These are phyloP conservation scores for Platycercus adscitus DNA, from an alignment of 2,113 vertebrate species.

Conservation along the genomic window DNA sequence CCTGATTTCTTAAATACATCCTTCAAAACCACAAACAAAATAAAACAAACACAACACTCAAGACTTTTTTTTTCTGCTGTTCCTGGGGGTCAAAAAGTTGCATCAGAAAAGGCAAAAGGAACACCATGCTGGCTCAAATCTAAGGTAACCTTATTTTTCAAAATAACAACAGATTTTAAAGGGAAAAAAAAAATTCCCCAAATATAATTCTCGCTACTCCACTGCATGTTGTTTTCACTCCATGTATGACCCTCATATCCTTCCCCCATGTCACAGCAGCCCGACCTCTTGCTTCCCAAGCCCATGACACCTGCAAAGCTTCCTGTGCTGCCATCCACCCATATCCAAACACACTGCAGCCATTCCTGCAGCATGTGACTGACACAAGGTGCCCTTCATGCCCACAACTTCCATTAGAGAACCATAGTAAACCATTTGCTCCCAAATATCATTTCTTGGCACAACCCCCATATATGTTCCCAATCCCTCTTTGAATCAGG, in stretches of 20 bases:
- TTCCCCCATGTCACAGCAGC: accelerated
- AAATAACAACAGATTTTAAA: neutral
- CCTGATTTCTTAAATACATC: neutral
- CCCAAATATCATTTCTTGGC: neutral
- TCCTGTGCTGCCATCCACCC: neutral
- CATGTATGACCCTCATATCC: neutral
- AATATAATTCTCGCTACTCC: neutral
- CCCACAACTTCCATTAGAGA: neutral
- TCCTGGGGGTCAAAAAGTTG: neutral
- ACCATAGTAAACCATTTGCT: neutral
- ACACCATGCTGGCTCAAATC: neutral
- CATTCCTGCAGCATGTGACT: neutral
- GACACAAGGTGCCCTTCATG: neutral
- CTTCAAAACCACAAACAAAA: neutral
- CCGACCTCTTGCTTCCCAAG: neutral
- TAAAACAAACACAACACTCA: neutral
- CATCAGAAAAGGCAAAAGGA: neutral
- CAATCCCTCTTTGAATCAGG: neutral
- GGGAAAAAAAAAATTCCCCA: neutral
- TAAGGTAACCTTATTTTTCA: neutral
- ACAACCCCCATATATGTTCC: accelerated
- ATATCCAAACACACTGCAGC: neutral
- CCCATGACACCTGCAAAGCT: neutral
- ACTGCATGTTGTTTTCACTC: neutral
- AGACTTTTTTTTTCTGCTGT: neutral